Evolutionary conservation across 1,140 invertebrate genomes (phyloP), one percentile per base, ranked within the genome.

Genomic region (Drosophila ogumai): DNA sequence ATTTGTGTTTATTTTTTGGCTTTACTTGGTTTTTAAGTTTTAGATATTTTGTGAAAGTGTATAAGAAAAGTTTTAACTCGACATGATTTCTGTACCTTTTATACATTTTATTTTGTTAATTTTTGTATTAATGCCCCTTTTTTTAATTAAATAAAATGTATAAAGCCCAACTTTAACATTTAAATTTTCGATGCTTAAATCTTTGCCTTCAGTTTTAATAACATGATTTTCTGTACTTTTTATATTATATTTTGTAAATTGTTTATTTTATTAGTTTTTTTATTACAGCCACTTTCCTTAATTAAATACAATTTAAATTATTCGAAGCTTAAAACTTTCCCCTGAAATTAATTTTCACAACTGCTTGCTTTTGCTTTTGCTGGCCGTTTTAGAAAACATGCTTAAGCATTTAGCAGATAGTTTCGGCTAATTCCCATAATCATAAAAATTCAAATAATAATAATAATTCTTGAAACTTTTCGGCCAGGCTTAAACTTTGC

Each of bases 391-490:
- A 25, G 19, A 40, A 56, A 38, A 7, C 13, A 31, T 32, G 28
- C 58, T 28, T 50, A 43, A 64, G 36, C 66, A 67, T 67, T 69
- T 69, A 44, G 63, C 61, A 69, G 66, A 69, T 69, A 69, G 63
- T 69, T 69, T 67, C n/a, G n/a, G 38, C 63, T 34, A 67, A 67
- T 69, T 69, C 63, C 6, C 40, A 46, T 67, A 52, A 66, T 69
- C 61, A 41, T 54, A 19, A 43, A 69, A 67, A 67, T 69, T 31
- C 38, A 44, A 69, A 69, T 54, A 67, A 69, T 69, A 63, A 67
- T 49, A 67, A 69, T 55, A 67, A 69, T 54, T 69, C 63, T 36
- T 67, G 40, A 54, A 69, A 69, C 66, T 69, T 69, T 67, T 22
- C 13, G 49, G 58, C 44, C 34, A 38, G n/a, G 46, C 17, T 34